Evolutionary conservation across 2,113 vertebrate genomes (phyloP), one percentile per base, ranked within the genome.

Genomic region (Python bivittatus): DNA sequence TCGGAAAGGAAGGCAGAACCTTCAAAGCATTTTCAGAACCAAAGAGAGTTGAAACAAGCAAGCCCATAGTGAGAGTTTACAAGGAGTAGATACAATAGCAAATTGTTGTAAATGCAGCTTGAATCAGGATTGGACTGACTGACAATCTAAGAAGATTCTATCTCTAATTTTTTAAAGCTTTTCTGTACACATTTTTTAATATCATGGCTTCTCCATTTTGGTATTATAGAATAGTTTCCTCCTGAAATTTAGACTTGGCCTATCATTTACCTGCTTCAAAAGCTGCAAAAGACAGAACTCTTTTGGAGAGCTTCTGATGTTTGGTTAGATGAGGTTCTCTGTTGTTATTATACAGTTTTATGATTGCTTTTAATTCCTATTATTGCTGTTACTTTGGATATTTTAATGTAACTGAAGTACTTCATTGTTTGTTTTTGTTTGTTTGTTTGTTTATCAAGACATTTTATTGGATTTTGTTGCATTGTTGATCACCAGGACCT

Each of bases 121-220:
- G 96, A 97, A 96, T 95, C 94, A 90, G 96, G 94, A 97, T 94
- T 97, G 94, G 95, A 96, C 95, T 97, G 96, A 96, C 95, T 57
- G 91, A 96, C 95, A 96, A 95, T 96, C 96, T 97, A 97, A 97
- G 94, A 96, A 95, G 95, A 95, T 5, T 44, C 96, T 95, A 20
- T 79, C 8, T 58, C 42, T 44, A 2, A 42, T 88, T 94, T 20
- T 10, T 20, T 1, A 6, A 61, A 64, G 93, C 60, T 61, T 61
- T 61, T 8, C 25, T 61, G 2, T 61, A 10, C 25, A 61, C 29
- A 29, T 48, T 48, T 48, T 48, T 48, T 48, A n/a, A 58, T 27
- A 61, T 27, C 29, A 5, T 68, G 29, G 61, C n/a, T 68, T 68
- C 61, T n/a, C 27, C 61, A 64, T 64, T 64, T 27, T 68, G n/a